Base-by-base conservation (phyloP, 2,888 invertebrate species). In the Pachliopta kotzebuea region DNA sequence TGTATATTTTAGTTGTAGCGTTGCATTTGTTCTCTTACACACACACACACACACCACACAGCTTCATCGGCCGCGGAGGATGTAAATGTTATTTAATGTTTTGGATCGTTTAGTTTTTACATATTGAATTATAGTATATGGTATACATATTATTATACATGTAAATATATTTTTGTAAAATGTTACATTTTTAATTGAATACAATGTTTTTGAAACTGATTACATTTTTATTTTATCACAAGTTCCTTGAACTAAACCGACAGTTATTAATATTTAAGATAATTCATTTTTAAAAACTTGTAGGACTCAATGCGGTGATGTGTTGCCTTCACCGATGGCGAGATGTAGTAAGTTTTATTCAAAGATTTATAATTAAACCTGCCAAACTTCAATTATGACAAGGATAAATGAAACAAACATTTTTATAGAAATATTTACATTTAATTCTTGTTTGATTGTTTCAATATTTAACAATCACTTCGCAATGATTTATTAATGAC, bases 101-200 rank as follows among this genome's bases (percentile, higher is more conserved):
- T 67, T 64, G 45, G 58, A 65, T 65, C 52, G 65, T 60, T 64
- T 60, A 65, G 62, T 63, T 63, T 66, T 67, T 61, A 67, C 68
- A 67, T 70, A 68, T 67, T 67, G 64, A 63, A 69, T 65, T 60
- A 63, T 71, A 68, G 68, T 56, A 42, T 63, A 62, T 37, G 45
- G 54, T 65, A 76, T 72, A 73, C 74, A 74, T 78, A 65, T 76
- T 79, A 76, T 45, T 76, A 78, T 78, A 80, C 75, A 76, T 90
- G 89, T 90, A 91, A 88, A 90, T 91, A 90, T 90, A 90, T 91
- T 91, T 90, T 90, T 90, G 88, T 90, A 90, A 90, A 88, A 88
- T 90, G 89, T 91, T 90, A 88, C 79, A 85, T 86, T 88, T 89
- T 87, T 86, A 80, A 85, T 86, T 85, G 81, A 88, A 83, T 82